Conservation (phyloP, 2,888 invertebrate genomes). For the Pollenia angustigena region DNA sequence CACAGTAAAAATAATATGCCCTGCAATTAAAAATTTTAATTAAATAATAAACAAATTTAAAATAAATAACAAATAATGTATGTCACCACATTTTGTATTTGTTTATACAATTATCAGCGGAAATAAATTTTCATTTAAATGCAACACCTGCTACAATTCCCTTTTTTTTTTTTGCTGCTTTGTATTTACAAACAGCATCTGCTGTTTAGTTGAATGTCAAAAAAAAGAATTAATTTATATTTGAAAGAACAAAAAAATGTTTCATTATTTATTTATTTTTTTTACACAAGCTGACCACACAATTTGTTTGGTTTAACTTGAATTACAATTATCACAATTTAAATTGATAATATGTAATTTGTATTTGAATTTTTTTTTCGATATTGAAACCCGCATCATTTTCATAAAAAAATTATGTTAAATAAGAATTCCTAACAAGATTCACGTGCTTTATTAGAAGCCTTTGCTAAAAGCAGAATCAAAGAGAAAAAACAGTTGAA, state of each 20-base stretch:
- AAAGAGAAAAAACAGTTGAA: slow-evolving; percentile 16
- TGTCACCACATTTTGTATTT: slow-evolving; percentile 14
- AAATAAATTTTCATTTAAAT: slow-evolving; percentile 64
- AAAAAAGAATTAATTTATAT: slow-evolving; percentile 56
- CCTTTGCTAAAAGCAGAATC: neutral
- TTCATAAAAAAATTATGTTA: neutral
- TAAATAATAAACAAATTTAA: too few species aligned
- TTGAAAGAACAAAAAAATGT: neutral
- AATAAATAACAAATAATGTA: too few species aligned
- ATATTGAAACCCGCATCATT: slow-evolving; percentile 57
- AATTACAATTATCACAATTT: slow-evolving; percentile 64
- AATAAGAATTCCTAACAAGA: slow-evolving; percentile 45
- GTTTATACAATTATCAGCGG: slow-evolving; percentile 19
- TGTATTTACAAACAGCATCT: slow-evolving; percentile 42
- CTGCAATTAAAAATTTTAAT: too few species aligned
- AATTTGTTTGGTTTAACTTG: slow-evolving; percentile 59
- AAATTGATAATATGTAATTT: slow-evolving; percentile 59
- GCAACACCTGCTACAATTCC: slow-evolving; percentile 60
- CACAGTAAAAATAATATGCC: too few species aligned
- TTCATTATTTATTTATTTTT: neutral
- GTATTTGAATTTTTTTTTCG: slow-evolving; percentile 6
- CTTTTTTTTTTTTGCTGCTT: neutral
- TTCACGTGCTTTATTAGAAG: slow-evolving; percentile 47
- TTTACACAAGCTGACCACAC: slow-evolving; percentile 64
- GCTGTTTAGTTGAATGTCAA: slow-evolving; percentile 51